A percentile compares a stretch with the other conserved stretches of the same genome.
phyloP scores from a whole-genome alignment of 2,888 invertebrate species.

The Dasysyrphus albostriatus region DNA sequence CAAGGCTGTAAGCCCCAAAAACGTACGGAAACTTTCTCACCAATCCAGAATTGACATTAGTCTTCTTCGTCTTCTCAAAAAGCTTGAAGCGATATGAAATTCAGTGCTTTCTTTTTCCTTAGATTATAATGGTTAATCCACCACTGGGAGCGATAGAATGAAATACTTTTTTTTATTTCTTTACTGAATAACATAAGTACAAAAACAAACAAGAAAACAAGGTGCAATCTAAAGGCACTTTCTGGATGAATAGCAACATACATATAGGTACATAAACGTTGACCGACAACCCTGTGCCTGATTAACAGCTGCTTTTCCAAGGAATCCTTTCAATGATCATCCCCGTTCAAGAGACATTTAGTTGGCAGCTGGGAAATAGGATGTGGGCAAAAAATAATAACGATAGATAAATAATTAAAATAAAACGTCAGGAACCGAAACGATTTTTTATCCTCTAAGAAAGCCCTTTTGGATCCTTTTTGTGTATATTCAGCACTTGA shows the following conservation, averaged over 20 bases:
- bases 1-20: no score
- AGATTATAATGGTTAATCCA: not conserved
- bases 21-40: no score
- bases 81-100: no score
- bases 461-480: conserved; percentile 49
- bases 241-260: not conserved
- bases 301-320: conserved; percentile 42
- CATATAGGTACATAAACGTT: conserved; percentile 25
- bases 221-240: conserved; percentile 10
- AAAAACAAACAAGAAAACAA: conserved; percentile 18
- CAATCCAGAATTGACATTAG: no score
- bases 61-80: no score
- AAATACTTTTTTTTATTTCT: not conserved
- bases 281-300: conserved; percentile 49
- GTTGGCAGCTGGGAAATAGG: not conserved
- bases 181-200: conserved; percentile 8
- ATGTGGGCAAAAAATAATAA: conserved; percentile 39
- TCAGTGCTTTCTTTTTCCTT: not conserved
- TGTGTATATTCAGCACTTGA: conserved; percentile 68
- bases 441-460: conserved; percentile 30
- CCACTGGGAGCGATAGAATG: not conserved
- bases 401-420: conserved; percentile 32
- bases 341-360: not conserved
- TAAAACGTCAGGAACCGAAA: conserved; percentile 36
- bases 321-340: conserved; percentile 17